Percentiles rank a stretch among this genome's conserved stretches.
phyloP scores from a whole-genome alignment of 2,888 invertebrate species.

The Plagodis pulveraria region DNA sequence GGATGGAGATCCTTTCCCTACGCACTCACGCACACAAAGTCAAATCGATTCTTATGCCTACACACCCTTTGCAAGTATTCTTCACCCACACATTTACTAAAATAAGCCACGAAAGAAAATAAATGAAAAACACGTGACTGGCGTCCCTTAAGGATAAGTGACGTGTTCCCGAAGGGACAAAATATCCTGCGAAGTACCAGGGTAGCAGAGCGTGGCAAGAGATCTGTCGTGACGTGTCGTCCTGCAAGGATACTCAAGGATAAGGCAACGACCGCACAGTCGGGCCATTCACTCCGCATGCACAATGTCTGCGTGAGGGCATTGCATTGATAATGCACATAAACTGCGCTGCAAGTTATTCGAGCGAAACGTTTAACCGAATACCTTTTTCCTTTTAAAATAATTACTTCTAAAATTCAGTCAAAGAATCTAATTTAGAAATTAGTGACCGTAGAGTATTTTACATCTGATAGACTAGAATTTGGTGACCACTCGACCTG shows the following conservation, averaged over 20 bases:
- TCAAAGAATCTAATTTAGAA: too few relatives aligned
- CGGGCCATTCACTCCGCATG: slow-evolving; percentile 61
- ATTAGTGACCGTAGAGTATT: too few relatives aligned
- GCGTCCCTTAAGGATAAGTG: slow-evolving; percentile 67
- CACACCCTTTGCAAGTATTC: slow-evolving; percentile 26
- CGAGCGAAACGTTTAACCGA: slow-evolving; percentile 5
- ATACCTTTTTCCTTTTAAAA: too few relatives aligned
- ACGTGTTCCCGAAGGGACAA: slow-evolving; percentile 84
- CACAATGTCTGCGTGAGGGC: slow-evolving; percentile 31
- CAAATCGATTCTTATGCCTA: slow-evolving; percentile 15
- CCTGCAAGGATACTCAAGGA: slow-evolving; percentile 82
- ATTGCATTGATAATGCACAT: slow-evolving; percentile 37
- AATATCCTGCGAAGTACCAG: slow-evolving; percentile 84
- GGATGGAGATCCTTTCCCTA: slow-evolving; percentile 6
- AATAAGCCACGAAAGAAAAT: slow-evolving; percentile 27
- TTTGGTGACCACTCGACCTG: too few relatives aligned
- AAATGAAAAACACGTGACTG: slow-evolving; percentile 24
- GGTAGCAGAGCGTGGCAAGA: slow-evolving; percentile 68
- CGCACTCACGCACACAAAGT: slow-evolving; percentile 33
- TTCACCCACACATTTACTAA: slow-evolving; percentile 26
- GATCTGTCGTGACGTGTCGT: slow-evolving; percentile 67
- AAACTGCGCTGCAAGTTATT: slow-evolving; percentile 15
- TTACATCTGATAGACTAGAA: too few relatives aligned
- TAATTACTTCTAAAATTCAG: too few relatives aligned
- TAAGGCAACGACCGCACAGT: slow-evolving; percentile 70